phyloP scores from a whole-genome alignment of 1,140 invertebrate species.

The Danaus melanippus region DNA sequence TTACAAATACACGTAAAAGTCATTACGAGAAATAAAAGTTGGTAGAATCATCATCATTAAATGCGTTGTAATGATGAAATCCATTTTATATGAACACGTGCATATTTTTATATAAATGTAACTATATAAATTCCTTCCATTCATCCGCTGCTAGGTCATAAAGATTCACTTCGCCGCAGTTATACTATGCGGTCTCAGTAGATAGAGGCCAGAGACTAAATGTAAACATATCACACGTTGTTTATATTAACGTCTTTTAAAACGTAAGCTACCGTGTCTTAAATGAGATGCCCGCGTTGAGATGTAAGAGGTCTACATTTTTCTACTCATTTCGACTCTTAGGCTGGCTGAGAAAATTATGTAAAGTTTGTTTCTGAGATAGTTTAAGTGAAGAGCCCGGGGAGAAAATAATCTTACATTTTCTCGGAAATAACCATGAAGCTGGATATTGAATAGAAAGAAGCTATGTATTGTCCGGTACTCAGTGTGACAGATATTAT shows the following conservation, averaged over 20 bases:
- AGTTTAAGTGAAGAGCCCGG: conserved; percentile 33
- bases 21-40: no score
- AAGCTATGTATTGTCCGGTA: conserved; percentile 30
- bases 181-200: no score
- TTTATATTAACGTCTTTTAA: conserved; percentile 55
- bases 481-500: conserved; percentile 29
- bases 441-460: conserved; percentile 30
- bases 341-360: conserved; percentile 44
- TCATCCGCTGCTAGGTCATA: no score
- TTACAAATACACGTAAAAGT: no score
- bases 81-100: no score
- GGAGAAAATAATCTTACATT: conserved; percentile 27
- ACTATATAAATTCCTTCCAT: no score
- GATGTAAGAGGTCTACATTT: conserved; percentile 61
- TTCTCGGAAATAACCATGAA: conserved; percentile 30
- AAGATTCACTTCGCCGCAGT: no score
- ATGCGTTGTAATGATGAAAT: no score
- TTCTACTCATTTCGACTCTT: conserved; percentile 46
- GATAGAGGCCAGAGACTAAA: conserved; percentile 17
- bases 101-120: no score
- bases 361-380: conserved; percentile 44
- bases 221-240: conserved; percentile 45
- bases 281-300: conserved; percentile 58
- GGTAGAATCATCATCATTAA: no score
- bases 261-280: conserved; percentile 44